Evolutionary conservation across 1,140 invertebrate genomes (phyloP).

Genomic region (Drosophila sproati): DNA sequence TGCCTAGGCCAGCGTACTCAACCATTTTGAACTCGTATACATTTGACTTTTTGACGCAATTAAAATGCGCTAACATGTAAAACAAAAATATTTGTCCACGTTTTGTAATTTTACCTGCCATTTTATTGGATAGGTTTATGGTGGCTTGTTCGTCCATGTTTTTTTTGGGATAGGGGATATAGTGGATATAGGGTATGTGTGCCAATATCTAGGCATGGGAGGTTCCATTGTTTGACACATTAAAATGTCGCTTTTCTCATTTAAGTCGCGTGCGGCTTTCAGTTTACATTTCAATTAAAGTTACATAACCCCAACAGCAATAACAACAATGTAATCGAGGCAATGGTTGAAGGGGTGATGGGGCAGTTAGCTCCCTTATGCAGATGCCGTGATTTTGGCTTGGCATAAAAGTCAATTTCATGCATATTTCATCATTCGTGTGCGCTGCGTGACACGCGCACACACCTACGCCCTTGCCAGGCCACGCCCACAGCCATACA

Average conservation of each 20-base stretch:
- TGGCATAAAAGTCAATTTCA: constrained; percentile 79
- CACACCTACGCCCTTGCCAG: constrained; percentile 22
- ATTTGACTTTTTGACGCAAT: constrained; percentile 74
- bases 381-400: constrained; percentile 72
- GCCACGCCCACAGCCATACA: constrained; percentile 23
- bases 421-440: constrained; percentile 76
- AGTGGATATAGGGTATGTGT: background rate
- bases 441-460: constrained; percentile 46
- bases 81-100: constrained; percentile 53
- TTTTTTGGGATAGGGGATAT: background rate
- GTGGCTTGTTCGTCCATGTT: background rate
- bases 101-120: constrained; percentile 27
- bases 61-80: constrained; percentile 56
- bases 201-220: constrained; percentile 4
- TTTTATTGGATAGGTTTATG: constrained; percentile 27
- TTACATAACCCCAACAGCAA: constrained; percentile 73
- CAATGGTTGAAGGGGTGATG: background rate
- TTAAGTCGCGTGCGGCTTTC: constrained; percentile 73
- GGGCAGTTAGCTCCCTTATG: constrained; percentile 37
- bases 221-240: constrained; percentile 66
- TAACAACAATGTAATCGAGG: constrained; percentile 30
- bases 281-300: constrained; percentile 82
- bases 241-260: constrained; percentile 73
- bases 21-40: constrained; percentile 43
- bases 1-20: constrained; percentile 18